Evolutionary conservation across 2,888 invertebrate species (phyloP), one percentile per base, ranked within the genome.

Genomic region (Caenorhabditis japonica): DNA sequence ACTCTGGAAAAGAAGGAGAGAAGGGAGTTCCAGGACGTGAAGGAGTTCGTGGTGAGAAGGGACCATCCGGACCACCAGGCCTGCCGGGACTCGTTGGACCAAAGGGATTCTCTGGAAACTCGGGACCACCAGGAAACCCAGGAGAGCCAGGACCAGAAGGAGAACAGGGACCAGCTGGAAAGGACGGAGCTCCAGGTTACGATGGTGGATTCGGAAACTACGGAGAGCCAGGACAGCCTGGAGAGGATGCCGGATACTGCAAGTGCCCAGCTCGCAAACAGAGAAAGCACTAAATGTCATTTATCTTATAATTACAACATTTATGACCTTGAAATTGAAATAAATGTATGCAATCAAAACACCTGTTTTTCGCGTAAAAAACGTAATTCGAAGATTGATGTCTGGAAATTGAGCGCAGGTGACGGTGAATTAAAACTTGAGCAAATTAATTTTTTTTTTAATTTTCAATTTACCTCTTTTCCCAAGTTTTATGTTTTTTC

Each of bases 91-190:
- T 90, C 17, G 90, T 77, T 43, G 79, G 79, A 91, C 43, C 77
- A 25, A 72, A 73, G 41, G 77, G 77, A 19, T 77, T 77, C 70
- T 55, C 72, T 30, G 77, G 77, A 60, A 77, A 73, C 59, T 52
- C 64, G 8, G 92, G 92, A 30, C 87, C 90, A 17, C 89, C 90
- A 8, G 92, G 92, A 56, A 89, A 89, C 72, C 89, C 90, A 72
- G 92, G 92, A 30, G 90, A 90, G 68, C 89, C 91, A 1, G 92
- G 92, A 75, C 88, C 90, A 25, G 61, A 71, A 49, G 80, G 80
- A 71, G 70, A 69, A 76, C 90, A 91, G 4, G 92, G 92, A 19
- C 85, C 90, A 34, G 90, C 90, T 49, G 92, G 92, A 69, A 88
- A 76, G 59, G 59, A 75, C 39, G 70, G 90, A n/a, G 81, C 86